A percentile compares a stretch with the other conserved stretches of the same genome.
Conservation (phyloP, 2,888 invertebrate species). For the Rotaria macrura region DNA sequence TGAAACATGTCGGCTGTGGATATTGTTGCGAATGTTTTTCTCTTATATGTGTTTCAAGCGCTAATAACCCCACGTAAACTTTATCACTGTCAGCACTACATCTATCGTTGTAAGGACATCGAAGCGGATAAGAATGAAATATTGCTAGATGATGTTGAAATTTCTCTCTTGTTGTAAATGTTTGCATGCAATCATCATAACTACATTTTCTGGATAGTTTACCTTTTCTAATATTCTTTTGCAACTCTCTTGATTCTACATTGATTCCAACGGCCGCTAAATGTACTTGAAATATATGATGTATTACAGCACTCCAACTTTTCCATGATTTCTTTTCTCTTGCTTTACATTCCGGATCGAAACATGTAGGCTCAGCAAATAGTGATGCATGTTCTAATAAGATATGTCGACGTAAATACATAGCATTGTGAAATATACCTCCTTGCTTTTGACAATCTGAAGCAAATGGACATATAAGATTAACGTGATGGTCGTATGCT, state of each 20-base stretch:
- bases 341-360: neutral
- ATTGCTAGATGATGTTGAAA: neutral
- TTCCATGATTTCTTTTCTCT: neutral
- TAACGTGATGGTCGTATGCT: neutral
- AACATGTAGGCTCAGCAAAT: neutral
- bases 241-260: neutral
- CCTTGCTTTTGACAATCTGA: neutral
- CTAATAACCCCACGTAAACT: neutral
- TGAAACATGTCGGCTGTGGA: neutral
- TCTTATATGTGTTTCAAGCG: neutral
- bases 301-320: neutral
- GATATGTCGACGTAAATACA: neutral
- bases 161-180: neutral
- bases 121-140: neutral
- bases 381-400: neutral
- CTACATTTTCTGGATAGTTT: neutral
- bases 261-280: neutral
- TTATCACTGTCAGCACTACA: neutral
- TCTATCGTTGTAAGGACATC: neutral
- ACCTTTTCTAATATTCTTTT: no score
- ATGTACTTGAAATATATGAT: neutral
- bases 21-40: neutral
- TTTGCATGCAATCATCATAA: neutral
- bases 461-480: neutral
- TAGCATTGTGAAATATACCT: neutral